Evolutionary conservation across 2,113 vertebrate species (phyloP), one percentile per base, ranked within the genome.

Genomic region (Antennarius striatus): DNA sequence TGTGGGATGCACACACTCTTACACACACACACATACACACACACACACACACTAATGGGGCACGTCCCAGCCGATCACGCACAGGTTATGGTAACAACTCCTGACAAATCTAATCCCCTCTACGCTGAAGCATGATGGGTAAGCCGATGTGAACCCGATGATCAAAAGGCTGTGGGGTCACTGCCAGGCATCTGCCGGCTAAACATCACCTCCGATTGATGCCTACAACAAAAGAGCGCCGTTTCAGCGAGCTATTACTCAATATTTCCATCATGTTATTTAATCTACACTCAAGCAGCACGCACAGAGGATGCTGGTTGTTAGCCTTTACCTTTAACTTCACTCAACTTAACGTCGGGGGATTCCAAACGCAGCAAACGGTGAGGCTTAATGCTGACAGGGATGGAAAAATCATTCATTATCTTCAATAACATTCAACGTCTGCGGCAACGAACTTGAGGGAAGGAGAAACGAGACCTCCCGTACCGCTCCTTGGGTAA

Each of bases 91-190:
- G 51, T 86, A 88, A 89, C 77, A 64, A 47, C 77, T 77, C 52
- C 83, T 87, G 87, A 91, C 83, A 89, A 81, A 73, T 32, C 52
- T 90, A 90, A 90, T 90, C 88, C 86, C 72, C 13, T 56, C 58
- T 65, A 68, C 74, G 85, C 74, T 67, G 76, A 72, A 47, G 89
- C 82, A 89, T 84, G 76, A 86, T 86, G 83, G 86, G 73, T 86
- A 86, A 86, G 58, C 65, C 79, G 62, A 81, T 49, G 75, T 78
- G 75, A 84, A 83, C 62, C 51, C 10, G 56, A 16, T 83, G 81
- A 86, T 89, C 86, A 89, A 89, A 36, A 90, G 79, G 46, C 70
- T 39, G 48, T n/a, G 15, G 43, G 71, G 73, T 60, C 43, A 63
- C 49, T 80, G 80, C 74, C 63, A 74, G 55, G 58, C 74, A 68